A percentile compares a stretch with the other conserved stretches of the same genome.
phyloP scores from a whole-genome alignment of 2,888 invertebrate species.

The Spatulosminthurus flaviceps region DNA sequence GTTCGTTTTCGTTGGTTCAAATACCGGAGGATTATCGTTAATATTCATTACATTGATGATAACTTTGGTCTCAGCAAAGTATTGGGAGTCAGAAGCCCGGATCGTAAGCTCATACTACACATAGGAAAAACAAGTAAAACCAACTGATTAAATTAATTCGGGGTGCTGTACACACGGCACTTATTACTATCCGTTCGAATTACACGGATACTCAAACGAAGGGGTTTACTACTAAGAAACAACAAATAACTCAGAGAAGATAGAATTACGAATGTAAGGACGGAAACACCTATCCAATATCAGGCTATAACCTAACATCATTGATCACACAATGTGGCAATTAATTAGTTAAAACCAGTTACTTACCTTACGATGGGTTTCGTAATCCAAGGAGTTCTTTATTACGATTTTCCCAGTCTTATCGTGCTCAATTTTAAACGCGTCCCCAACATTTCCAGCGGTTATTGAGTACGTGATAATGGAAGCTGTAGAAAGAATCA shows the following conservation, averaged over 20 bases:
- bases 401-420: conserved; percentile 87
- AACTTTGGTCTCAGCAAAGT: conserved; percentile 83
- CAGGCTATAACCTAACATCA: too few relatives aligned
- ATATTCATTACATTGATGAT: conserved; percentile 86
- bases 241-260: too few relatives aligned
- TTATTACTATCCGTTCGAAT: too few relatives aligned
- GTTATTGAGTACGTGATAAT: conserved; percentile 87
- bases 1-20: conserved; percentile 75
- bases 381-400: conserved; percentile 81
- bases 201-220: too few relatives aligned
- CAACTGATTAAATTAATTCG: too few relatives aligned
- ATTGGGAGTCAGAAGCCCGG: conserved; percentile 83
- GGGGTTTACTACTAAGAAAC: too few relatives aligned
- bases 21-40: conserved; percentile 92
- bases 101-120: conserved; percentile 82
- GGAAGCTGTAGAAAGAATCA: conserved; percentile 71
- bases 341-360: background rate
- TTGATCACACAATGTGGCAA: too few relatives aligned
- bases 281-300: too few relatives aligned
- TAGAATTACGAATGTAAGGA: too few relatives aligned
- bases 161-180: too few relatives aligned
- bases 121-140: conserved; percentile 39
- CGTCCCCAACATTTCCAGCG: conserved; percentile 84
- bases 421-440: conserved; percentile 77
- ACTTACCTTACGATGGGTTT: conserved; percentile 74